Base-by-base conservation (phyloP, 2,888 invertebrate genomes). In the Aromia moschata region DNA sequence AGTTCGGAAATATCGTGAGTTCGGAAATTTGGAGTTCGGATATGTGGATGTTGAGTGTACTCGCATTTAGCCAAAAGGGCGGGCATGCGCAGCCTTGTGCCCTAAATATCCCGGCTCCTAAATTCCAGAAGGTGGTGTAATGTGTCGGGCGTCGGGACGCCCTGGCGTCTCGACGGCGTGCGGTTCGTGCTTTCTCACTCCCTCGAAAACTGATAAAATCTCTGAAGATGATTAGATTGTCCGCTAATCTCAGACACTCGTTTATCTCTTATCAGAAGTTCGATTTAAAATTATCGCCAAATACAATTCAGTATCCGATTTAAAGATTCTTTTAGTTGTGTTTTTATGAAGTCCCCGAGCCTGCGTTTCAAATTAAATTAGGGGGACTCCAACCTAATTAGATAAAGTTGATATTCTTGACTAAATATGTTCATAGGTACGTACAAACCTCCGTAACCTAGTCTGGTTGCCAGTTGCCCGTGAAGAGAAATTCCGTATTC, bases 61-160 rank as follows among this genome's bases (percentile, higher is more conserved):
- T 25, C 25, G 25, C 7, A 3, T 25, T 3, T 25, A 25, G 25
- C 3, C 4, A 5, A 25, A 7, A 38, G 49, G 38, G 25, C 25
- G 20, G 14, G 20, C 37, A 25, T 38, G 38, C 38, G 49, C 49
- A 38, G 20, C 14, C 7, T 49, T 15, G 1, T 25, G 25, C 25
- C 38, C 38, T 38, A 36, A 37, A 12, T 9, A 15, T 18, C 11
- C 33, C 17, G 47, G 33, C 37, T 38, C 49, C 49, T 49, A 49
- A 20, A 49, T 49, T 38, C 25, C 25, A 10, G 49, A 37, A 49
- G 5, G 49, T 49, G 37, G 49, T 49, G 38, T 38, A 49, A 43
- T 54, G 54, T 54, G 36, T 31, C 25, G 20, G 58, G 38, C 60
- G 60, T 55, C 55, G 18, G 33, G 57, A 57, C 57, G 60, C 58